These are phyloP conservation scores for Plodia interpunctella DNA, from an alignment of 1,140 invertebrate genomes.

Conservation along the genomic window DNA sequence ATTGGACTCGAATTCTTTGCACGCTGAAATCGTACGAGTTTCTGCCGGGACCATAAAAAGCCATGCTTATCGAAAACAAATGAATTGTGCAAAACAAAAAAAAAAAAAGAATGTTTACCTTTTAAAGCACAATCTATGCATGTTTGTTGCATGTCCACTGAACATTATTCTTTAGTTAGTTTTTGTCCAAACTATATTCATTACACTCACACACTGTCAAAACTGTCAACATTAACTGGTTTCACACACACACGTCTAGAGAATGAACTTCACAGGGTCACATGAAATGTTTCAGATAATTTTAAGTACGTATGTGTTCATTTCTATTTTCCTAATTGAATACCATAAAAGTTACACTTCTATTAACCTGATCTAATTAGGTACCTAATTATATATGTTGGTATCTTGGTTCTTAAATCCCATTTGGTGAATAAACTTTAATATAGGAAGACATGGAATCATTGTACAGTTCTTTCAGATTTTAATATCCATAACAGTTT, in stretches of 20 bases:
- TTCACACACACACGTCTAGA: background rate
- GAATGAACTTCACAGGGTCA: background rate
- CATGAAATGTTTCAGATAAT: background rate
- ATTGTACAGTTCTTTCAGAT: background rate
- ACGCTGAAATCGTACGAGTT: background rate
- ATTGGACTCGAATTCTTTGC: background rate
- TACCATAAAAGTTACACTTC: background rate
- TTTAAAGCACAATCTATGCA: background rate
- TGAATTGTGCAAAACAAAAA: background rate
- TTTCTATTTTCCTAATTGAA: background rate
- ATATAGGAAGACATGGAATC: background rate
- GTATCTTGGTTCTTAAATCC: background rate
- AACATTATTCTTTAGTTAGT: background rate
- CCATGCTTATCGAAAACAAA: background rate
- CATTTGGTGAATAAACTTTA: conserved; percentile 3
- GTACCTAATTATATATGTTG: background rate
- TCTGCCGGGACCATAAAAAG: background rate
- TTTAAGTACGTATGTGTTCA: background rate
- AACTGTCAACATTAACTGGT: background rate
- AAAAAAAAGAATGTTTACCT: background rate
- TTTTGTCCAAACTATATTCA: background rate
- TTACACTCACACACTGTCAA: background rate
- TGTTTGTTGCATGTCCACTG: conserved; percentile 3
- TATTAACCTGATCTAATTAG: background rate
- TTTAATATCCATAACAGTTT: background rate